These are phyloP conservation scores for Styela plicata DNA, from an alignment of 23 tunicate genomes.

Conservation along the genomic window DNA sequence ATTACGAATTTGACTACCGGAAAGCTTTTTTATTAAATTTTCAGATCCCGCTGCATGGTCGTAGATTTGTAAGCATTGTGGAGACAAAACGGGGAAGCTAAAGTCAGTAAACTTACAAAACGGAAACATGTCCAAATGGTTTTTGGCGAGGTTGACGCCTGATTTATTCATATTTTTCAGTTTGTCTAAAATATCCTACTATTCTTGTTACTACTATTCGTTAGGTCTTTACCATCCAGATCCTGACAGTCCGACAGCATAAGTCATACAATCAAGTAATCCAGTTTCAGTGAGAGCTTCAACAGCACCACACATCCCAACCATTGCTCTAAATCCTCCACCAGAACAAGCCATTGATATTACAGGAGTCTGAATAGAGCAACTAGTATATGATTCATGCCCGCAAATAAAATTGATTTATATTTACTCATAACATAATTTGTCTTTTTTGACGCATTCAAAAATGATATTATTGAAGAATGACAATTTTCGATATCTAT, in stretches of 20 bases:
- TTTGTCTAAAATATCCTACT: neutral
- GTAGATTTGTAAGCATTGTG: neutral
- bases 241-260: conserved; percentile 71
- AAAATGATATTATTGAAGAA: too few relatives aligned
- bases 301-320: conserved; percentile 85
- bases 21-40: too few relatives aligned
- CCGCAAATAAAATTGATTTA: neutral
- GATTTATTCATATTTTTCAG: too few relatives aligned
- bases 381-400: neutral
- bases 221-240: conserved; percentile 84
- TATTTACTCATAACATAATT: neutral
- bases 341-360: conserved; percentile 75
- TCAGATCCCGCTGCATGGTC: too few relatives aligned
- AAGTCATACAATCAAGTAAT: conserved; percentile 54
- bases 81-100: too few relatives aligned
- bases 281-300: conserved; percentile 82
- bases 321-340: conserved; percentile 76
- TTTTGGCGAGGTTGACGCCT: too few relatives aligned
- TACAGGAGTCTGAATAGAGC: conserved; percentile 62
- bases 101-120: too few relatives aligned
- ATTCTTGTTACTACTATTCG: too few relatives aligned
- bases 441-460: too few relatives aligned
- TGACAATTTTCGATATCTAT: too few relatives aligned
- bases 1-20: too few relatives aligned
- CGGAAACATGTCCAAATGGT: too few relatives aligned